Evolutionary conservation across 2,113 vertebrate species (phyloP), one percentile per base, ranked within the genome.

Genomic region (Upupa epops): DNA sequence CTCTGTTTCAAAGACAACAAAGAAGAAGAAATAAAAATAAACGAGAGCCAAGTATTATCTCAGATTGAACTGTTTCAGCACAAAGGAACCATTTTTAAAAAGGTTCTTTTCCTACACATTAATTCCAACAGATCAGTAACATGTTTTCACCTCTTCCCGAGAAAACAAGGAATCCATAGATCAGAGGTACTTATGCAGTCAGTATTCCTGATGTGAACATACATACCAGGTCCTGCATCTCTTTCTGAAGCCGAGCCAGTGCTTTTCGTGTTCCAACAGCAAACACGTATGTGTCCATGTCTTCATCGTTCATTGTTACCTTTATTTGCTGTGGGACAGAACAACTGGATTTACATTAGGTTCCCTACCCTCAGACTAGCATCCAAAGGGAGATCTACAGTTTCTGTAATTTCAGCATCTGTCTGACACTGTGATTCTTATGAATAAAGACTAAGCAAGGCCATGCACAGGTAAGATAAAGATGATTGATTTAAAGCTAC

Each of bases 241-340:
- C 99, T 58, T 99, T 99, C 98, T 99, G 99, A 73, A 99, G 97
- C 58, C 98, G 97, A 32, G 98, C 98, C 98, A 99, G 98, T 56
- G 99, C 98, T 97, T 99, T 99, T 93, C 98, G 98, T 48, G 98
- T 98, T 46, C 99, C 99, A 52, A 99, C 97, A 70, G 99, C 98
- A 97, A 99, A 99, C 70, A 99, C 99, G 24, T 99, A 99, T 1
- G 98, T 99, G 93, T 99, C 99, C 99, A 99, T 99, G 89, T 99
- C 99, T 75, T 99, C 99, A 19, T 99, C 99, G 83, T 99, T 99
- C 92, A 99, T 98, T 20, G 99, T 99, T 83, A 99, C 99, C 98
- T 99, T 99, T 97, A 99, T 98, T 99, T 99, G 99, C 99, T 99
- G 86, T 20, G 82, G 65, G 69, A 93, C 40, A 93, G 55, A 91